Conservation (phyloP, 2,888 invertebrate genomes). For the Drosophila fungiperda region DNA sequence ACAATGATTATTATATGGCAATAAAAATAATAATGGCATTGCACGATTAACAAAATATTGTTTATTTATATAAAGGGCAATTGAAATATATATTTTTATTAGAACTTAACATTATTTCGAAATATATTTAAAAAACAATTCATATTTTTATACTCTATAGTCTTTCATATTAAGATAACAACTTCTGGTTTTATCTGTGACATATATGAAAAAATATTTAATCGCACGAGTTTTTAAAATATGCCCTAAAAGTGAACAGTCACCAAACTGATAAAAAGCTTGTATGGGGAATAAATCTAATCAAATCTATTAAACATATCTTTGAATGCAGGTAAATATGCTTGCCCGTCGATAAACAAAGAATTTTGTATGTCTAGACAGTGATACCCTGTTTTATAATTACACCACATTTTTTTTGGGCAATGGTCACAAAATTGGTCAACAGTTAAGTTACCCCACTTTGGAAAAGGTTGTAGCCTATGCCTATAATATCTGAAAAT, state of each 20-base stretch:
- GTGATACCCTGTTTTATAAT: too few species aligned
- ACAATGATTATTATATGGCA: background rate
- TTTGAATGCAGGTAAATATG: too few species aligned
- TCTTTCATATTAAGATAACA: background rate
- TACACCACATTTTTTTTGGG: too few species aligned
- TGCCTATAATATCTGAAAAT: background rate
- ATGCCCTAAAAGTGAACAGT: background rate
- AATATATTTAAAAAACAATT: background rate
- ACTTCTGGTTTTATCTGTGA: too few species aligned
- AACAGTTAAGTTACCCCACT: too few species aligned
- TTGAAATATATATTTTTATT: background rate
- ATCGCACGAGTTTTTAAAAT: background rate
- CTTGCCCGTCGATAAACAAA: too few species aligned
- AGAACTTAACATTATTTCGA: background rate
- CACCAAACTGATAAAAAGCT: background rate
- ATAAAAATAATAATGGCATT: background rate
- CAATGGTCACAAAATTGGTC: too few species aligned
- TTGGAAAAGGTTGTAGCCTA: background rate
- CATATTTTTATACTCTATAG: background rate
- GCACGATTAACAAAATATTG: background rate
- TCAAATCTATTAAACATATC: background rate
- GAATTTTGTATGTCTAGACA: too few species aligned
- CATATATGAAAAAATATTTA: background rate
- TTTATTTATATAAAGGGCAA: background rate
- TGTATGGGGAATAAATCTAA: background rate